These are phyloP conservation scores for Progne subis DNA, from an alignment of 2,113 vertebrate genomes.

Conservation along the genomic window DNA sequence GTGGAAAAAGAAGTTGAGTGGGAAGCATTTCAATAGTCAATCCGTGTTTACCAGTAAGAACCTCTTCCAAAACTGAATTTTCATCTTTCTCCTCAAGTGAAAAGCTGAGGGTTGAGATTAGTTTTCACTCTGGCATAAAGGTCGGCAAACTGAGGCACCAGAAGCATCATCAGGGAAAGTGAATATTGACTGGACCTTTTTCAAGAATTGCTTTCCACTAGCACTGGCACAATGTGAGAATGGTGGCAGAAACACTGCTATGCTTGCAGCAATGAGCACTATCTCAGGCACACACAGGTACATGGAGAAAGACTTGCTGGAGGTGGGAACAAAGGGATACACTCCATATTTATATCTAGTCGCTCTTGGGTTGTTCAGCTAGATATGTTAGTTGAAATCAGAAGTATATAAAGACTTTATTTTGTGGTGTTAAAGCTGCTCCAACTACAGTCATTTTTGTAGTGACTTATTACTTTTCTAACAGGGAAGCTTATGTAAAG, in stretches of 20 bases:
- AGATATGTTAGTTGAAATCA: background rate
- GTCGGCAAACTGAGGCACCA: background rate
- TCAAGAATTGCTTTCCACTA: background rate
- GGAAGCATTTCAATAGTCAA: background rate
- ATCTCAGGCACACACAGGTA: background rate
- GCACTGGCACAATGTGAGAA: background rate
- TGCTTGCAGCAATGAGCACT: background rate
- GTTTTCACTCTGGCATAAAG: background rate
- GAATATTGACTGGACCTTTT: background rate
- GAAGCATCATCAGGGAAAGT: background rate
- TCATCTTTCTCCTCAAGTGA: background rate
- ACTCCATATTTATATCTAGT: background rate
- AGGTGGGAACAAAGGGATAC: background rate
- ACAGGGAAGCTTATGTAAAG: background rate
- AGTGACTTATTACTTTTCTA: background rate
- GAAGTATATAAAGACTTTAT: background rate
- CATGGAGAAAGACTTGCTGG: background rate
- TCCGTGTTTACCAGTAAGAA: background rate
- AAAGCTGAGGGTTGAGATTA: conserved; percentile 13
- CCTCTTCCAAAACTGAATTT: background rate
- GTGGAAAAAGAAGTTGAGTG: background rate
- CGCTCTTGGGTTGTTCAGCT: background rate
- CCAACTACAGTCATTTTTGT: background rate
- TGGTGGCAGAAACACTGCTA: background rate
- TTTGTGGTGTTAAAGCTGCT: background rate